These are phyloP conservation scores for Cyphotilapia sp. DNA, from an alignment of 2,113 vertebrate genomes.

Conservation along the genomic window DNA sequence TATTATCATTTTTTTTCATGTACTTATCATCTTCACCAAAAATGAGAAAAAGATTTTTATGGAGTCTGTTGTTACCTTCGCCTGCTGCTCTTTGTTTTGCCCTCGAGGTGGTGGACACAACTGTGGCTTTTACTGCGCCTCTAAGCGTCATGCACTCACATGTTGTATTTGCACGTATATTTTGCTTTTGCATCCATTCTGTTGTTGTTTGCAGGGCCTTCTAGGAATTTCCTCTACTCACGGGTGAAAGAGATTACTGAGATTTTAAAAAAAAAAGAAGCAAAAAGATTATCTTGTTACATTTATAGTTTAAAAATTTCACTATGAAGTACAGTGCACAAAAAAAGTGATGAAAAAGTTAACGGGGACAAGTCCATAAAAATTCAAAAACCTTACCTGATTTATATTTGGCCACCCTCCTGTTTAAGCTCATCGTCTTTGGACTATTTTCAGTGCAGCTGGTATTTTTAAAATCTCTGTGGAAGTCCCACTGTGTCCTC, in stretches of 20 bases:
- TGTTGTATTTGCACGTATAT: background rate
- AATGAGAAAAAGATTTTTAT: background rate
- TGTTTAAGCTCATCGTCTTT: background rate
- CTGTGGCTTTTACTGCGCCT: background rate
- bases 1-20: background rate
- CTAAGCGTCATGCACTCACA: background rate
- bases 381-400: background rate
- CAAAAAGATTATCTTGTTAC: background rate
- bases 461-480: background rate
- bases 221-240: background rate
- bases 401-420: background rate
- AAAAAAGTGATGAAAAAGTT: background rate
- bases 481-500: background rate
- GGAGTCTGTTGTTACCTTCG: slow-evolving; percentile 7
- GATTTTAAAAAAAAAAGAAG: fast-evolving
- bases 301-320: background rate
- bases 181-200: background rate
- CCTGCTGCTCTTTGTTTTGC: slow-evolving; percentile 10
- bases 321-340: background rate
- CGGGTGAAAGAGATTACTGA: background rate
- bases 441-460: background rate
- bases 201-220: background rate
- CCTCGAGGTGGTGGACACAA: background rate
- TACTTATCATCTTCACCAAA: background rate
- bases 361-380: background rate